Evolutionary conservation across 2,797 vertebrate genomes (phyloP), one percentile per base, ranked within the genome.

Genomic region (Stomatorhinus walkeri): DNA sequence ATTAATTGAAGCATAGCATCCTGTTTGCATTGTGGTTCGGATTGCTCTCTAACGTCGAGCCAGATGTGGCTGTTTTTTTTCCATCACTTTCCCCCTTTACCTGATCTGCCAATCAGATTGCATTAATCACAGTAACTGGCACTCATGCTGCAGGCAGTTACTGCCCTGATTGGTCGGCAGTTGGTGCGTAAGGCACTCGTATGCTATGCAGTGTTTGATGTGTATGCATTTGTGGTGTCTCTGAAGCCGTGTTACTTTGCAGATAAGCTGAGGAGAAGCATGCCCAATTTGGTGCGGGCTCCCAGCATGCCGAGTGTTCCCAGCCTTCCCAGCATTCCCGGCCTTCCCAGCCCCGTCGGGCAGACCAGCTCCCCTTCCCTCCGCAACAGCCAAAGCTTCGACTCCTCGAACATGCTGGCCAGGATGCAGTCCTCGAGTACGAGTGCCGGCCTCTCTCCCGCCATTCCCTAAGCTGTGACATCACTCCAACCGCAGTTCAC

Each of bases 221-320:
- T 36, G 14, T n/a, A 16, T 79, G 32, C 72, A 19, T 46, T 46
- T 1, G 36, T 9, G 40, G 72, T 16, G 36, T 79, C 28, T 84
- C 28, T 49, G 49, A 86, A 54, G 51, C 10, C 22, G 6, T n/a
- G 24, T 43, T 6, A 40, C 91, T 90, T 91, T 93, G 72, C 93
- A 99, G 98, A 99, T 93, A 99, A 98, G 90, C 96, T 99, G 89
- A 95, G 97, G 90, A 96, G 97, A 94, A 99, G 98, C 95, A 99
- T 99, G 98, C 98, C 98, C 90, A 99, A 98, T 92, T 95, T 99
- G 1, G 94, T 98, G 89, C 96, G 98, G 93, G 95, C 97, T 95
- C 96, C 98, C 91, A 99, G 98, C 95, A 98, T 98, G 97, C 96
- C 98, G 52, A 98, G 97, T 90, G 95, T 98, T 4, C 95, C 98